Base-by-base conservation (phyloP, 1,140 invertebrate species). In the Halictus rubicundus region DNA sequence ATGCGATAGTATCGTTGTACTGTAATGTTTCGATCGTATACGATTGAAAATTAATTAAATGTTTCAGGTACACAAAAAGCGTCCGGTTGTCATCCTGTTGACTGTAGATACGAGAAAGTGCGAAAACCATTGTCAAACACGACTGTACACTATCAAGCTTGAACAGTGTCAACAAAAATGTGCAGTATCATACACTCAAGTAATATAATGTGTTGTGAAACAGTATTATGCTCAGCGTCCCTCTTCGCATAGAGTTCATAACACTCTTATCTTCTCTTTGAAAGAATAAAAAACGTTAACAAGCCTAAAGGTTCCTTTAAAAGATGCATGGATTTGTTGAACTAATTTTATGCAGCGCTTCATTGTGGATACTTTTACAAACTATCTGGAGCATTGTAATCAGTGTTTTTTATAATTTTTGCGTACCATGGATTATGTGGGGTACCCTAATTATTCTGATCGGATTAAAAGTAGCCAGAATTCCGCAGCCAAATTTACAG, bases 351-450 rank as follows among this genome's bases (percentile, higher is more conserved):
- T 82, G 87, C 61, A 81, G 88, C 84, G 84, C 77, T 72, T 64
- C 85, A 57, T 63, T 92, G 61, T 91, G 89, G 87, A 88, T 91
- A 52, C 85, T 84, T 69, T 65, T 89, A 21, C 78, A 91, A 82
- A 78, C 83, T 42, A 70, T 70, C 46, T 88, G 80, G 73, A 80
- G 69, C 42, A 76, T 88, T 32, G 63, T 88, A 21, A 82, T 91
- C 37, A 88, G 85, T 65, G 73, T 84, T 59, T 54, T 91, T 27
- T 91, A 88, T 32, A 27, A 90, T 57, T 89, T 91, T 54, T 85
- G 81, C 25, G 39, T 91, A 69, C 91, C 91, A 66, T 91, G 91
- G 90, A 80, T 91, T 52, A 23, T 90, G 72, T 92, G 91, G 90
- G 86, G 87, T 68, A 68, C 81, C 25, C 14, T 92, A 3, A 39